Conservation (phyloP, 2,888 invertebrate species). For the Amitus sp. region DNA sequence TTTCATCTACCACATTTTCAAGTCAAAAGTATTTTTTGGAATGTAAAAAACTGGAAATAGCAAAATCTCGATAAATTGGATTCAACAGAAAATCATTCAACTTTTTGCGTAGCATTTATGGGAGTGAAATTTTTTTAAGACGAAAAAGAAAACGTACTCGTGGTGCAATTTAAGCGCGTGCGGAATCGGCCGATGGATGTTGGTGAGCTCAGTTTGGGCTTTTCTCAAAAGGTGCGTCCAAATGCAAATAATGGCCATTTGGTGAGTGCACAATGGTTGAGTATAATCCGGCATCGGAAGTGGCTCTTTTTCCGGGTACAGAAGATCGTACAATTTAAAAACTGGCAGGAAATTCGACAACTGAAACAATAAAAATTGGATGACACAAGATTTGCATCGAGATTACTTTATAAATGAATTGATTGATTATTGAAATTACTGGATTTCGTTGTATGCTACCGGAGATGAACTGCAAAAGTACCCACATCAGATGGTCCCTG, state of each 20-base stretch:
- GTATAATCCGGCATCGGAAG: slow-evolving; percentile 89
- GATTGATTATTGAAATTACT: too few species aligned
- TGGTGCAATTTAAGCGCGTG: slow-evolving; percentile 84
- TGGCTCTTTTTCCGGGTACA: slow-evolving; percentile 93
- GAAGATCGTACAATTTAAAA: slow-evolving; percentile 87
- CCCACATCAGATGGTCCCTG: slow-evolving; percentile 99
- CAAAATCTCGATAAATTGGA: too few species aligned
- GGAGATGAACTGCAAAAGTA: slow-evolving; percentile 94
- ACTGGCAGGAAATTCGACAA: slow-evolving; percentile 71
- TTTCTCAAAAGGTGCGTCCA: slow-evolving; percentile 97
- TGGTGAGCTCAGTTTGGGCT: slow-evolving; percentile 86
- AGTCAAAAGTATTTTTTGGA: too few species aligned
- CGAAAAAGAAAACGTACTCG: slow-evolving; percentile 81
- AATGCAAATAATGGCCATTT: slow-evolving; percentile 95
- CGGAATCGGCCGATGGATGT: slow-evolving; percentile 81
- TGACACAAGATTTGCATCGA: too few species aligned
- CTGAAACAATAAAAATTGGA: too few species aligned
- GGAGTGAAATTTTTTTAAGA: too few species aligned
- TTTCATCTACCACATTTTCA: too few species aligned
- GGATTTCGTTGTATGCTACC: slow-evolving; percentile 96
- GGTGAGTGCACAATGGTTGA: slow-evolving; percentile 86
- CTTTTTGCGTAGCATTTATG: too few species aligned
- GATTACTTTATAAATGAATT: too few species aligned
- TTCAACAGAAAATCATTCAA: too few species aligned
- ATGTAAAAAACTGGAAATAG: too few species aligned